phyloP scores from a whole-genome alignment of 2,113 vertebrate genomes.

The Sprattus sprattus region DNA sequence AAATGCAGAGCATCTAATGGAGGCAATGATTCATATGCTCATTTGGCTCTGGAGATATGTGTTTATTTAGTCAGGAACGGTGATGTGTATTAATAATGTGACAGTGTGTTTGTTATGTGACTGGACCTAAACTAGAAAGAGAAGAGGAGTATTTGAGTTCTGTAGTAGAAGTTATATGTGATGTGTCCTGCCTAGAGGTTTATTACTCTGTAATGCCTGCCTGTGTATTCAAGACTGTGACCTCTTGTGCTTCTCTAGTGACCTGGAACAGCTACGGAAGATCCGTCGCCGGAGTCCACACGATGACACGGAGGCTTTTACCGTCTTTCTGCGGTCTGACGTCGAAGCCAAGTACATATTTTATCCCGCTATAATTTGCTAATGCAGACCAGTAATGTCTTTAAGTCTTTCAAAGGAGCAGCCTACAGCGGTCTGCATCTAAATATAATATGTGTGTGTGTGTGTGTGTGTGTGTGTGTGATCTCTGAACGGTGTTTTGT shows the following conservation, averaged over 20 bases:
- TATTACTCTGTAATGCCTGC: neutral
- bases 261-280: conserved; percentile 90
- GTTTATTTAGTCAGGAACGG: neutral
- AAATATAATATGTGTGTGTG: neutral
- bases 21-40: neutral
- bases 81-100: neutral
- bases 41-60: neutral
- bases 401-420: neutral
- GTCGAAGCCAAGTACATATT: conserved; percentile 90
- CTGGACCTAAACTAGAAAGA: neutral
- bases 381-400: neutral
- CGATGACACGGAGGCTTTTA: conserved; percentile 94
- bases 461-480: conserved; percentile 23
- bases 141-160: neutral
- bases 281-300: conserved; percentile 93
- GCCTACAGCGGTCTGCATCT: neutral
- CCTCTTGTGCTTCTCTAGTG: conserved; percentile 68
- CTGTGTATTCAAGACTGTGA: neutral
- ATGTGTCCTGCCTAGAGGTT: neutral
- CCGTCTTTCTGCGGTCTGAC: conserved; percentile 92
- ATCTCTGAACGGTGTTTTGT: conserved; percentile 27
- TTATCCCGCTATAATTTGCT: neutral
- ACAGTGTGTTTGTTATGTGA: neutral
- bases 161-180: too few relatives aligned
- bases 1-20: conserved; percentile 17